Conservation (phyloP, 2,797 vertebrate genomes). For the Tachyglossus aculeatus region DNA sequence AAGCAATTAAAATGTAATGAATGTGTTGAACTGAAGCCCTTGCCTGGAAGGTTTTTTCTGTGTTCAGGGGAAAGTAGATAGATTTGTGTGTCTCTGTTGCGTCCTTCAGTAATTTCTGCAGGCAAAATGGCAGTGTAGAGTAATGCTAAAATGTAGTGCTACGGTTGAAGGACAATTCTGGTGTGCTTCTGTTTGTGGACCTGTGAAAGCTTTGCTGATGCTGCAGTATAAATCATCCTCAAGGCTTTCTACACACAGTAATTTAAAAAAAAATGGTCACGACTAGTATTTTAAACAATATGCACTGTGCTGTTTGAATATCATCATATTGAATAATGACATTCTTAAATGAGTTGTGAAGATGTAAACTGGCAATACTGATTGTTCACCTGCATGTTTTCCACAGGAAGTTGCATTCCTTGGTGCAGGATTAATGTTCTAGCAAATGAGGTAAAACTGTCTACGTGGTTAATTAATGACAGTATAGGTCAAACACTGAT, state of each 20-base stretch:
- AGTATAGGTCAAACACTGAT: slow-evolving; percentile 19
- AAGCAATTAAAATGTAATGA: slow-evolving; percentile 94
- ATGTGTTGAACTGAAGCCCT: slow-evolving; percentile 84
- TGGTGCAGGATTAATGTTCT: slow-evolving; percentile 17
- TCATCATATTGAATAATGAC: background rate
- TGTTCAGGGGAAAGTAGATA: slow-evolving; percentile 68
- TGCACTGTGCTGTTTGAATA: background rate
- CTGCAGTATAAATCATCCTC: background rate
- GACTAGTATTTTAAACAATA: background rate
- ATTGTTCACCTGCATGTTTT: background rate
- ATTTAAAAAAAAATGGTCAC: background rate
- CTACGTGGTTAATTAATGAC: slow-evolving; percentile 14
- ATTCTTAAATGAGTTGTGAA: background rate
- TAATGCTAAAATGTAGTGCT: slow-evolving; percentile 33
- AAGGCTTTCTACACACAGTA: slow-evolving; percentile 10
- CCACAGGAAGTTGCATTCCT: background rate
- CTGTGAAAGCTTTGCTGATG: slow-evolving; percentile 19
- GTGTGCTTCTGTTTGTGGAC: slow-evolving; percentile 31
- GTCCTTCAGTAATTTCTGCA: slow-evolving; percentile 65
- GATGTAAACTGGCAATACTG: background rate
- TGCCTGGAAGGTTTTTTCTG: slow-evolving; percentile 81
- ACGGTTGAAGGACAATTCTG: slow-evolving; percentile 43
- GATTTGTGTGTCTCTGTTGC: slow-evolving; percentile 63
- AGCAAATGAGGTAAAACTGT: slow-evolving; percentile 29
- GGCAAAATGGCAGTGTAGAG: slow-evolving; percentile 50